Base-by-base conservation (phyloP, 2,113 vertebrate genomes). In the Oreochromis aureus region DNA sequence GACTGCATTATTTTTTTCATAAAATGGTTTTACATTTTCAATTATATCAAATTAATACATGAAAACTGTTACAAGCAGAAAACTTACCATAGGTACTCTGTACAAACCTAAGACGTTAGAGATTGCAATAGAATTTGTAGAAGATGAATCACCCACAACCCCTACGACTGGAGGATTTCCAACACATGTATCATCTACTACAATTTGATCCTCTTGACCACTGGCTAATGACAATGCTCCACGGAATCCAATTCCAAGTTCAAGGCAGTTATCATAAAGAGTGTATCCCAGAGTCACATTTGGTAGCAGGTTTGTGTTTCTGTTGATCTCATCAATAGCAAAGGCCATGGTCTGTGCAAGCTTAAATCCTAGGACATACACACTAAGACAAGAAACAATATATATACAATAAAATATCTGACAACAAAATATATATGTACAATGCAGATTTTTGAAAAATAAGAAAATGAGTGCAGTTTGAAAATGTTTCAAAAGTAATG, bases 281-380 rank as follows among this genome's bases (percentile, higher is more conserved):
- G 18, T 53, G 0, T 53, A 53, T n/a, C 51, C 51, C 51, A 53
- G 51, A 53, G 19, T 54, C 5, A 24, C 24, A 24, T 24, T 24
- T 24, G 53, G 53, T 1, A 54, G 53, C 53, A 54, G 53, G 53
- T 54, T 54, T 22, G 53, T 0, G 53, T 54, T 54, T 54, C 53
- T 54, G 2, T 54, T 54, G n/a, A 54, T 54, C 10, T 54, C 53
- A 54, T 22, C 53, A 54, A 54, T 54, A 54, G 53, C n/a, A 54
- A 54, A 54, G 0, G 53, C 53, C 53, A 54, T 54, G 53, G 53
- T 54, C 0, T 55, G 54, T 55, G 54, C 54, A 0, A 0, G 0
- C 54, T 55, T 55, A 55, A 55, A 55, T 24, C n/a, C 54, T 12
- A 55, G n/a, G 0, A 24, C n/a, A 55, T 24, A 55, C 54, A 55